Conservation (phyloP, 92 coral and sea anemone genomes). For the Muricea muricata region DNA sequence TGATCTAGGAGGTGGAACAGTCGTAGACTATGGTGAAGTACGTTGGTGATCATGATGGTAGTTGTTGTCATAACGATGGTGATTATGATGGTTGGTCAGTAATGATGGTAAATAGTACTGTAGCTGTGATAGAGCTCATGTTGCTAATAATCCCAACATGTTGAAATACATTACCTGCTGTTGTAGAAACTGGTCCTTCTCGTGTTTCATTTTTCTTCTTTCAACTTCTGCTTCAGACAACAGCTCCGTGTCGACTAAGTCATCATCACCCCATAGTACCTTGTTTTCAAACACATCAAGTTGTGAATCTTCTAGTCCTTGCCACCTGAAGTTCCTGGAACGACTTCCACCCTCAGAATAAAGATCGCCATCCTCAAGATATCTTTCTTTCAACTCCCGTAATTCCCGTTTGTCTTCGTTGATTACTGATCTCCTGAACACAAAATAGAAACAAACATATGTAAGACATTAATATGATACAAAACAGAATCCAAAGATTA, state of each 20-base stretch:
- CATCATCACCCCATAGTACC: slow-evolving; percentile 95
- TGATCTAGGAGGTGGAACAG: too few relatives aligned
- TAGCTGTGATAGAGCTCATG: too few relatives aligned
- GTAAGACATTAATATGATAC: too few relatives aligned
- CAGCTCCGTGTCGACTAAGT: slow-evolving; percentile 64
- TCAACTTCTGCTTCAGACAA: slow-evolving; percentile 84
- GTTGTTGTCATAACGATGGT: not conserved
- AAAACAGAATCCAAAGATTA: too few relatives aligned
- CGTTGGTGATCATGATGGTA: not conserved
- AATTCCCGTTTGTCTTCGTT: slow-evolving; percentile 95
- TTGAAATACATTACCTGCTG: slow-evolving; percentile 73
- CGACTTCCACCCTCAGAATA: slow-evolving; percentile 89
- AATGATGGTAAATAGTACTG: too few relatives aligned
- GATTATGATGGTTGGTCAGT: not conserved
- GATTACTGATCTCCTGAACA: slow-evolving; percentile 78
- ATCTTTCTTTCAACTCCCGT: slow-evolving; percentile 86
- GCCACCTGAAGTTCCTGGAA: slow-evolving; percentile 91
- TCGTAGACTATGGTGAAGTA: too few relatives aligned
- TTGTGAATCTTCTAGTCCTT: slow-evolving; percentile 88
- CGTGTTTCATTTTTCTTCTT: slow-evolving; percentile 90
- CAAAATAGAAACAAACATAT: too few relatives aligned
- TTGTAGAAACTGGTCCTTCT: slow-evolving; percentile 88
- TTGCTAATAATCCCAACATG: not conserved
- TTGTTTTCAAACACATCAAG: slow-evolving; percentile 80
- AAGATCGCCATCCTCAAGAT: slow-evolving; percentile 94